phyloP scores from a whole-genome alignment of 1,140 invertebrate genomes.

The Drosophila trapezifrons region DNA sequence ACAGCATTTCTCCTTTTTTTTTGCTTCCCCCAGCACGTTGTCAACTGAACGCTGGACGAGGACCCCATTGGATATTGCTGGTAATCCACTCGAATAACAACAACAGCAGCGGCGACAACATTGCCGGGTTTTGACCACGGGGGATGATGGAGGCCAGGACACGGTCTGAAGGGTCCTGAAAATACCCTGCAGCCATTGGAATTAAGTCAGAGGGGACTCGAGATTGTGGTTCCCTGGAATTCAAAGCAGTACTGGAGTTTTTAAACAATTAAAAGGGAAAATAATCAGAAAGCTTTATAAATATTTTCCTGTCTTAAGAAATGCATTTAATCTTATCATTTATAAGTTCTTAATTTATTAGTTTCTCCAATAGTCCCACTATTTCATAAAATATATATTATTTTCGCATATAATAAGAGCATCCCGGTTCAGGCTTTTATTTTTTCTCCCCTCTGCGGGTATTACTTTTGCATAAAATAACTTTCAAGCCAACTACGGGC shows the following conservation, averaged over 20 bases:
- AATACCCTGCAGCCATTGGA: constrained; percentile 44
- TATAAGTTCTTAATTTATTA: no score
- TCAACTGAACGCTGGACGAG: constrained; percentile 52
- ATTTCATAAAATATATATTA: background rate
- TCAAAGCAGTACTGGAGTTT: background rate
- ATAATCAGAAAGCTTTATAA: background rate
- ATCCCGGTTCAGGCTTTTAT: no score
- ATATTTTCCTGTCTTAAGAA: no score
- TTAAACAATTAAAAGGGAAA: no score
- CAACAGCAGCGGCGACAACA: constrained; percentile 47
- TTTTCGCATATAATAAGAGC: background rate
- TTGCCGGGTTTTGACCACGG: constrained; percentile 34
- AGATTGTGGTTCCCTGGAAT: constrained; percentile 9
- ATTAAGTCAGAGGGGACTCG: constrained; percentile 16
- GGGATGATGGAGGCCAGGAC: constrained; percentile 31
- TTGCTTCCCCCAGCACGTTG: constrained; percentile 35
- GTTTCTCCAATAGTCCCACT: no score
- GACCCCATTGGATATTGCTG: constrained; percentile 62
- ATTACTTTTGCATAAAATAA: constrained; percentile 19
- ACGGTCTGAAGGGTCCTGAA: constrained; percentile 20
- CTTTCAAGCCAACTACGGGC: constrained; percentile 12
- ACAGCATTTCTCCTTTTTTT: constrained; percentile 49
- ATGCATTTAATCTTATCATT: no score
- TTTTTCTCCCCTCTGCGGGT: background rate
- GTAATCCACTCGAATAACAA: constrained; percentile 72